Evolutionary conservation across 2,797 vertebrate species (phyloP), one percentile per base, ranked within the genome.

Genomic region (Paedocypris micromegethes): DNA sequence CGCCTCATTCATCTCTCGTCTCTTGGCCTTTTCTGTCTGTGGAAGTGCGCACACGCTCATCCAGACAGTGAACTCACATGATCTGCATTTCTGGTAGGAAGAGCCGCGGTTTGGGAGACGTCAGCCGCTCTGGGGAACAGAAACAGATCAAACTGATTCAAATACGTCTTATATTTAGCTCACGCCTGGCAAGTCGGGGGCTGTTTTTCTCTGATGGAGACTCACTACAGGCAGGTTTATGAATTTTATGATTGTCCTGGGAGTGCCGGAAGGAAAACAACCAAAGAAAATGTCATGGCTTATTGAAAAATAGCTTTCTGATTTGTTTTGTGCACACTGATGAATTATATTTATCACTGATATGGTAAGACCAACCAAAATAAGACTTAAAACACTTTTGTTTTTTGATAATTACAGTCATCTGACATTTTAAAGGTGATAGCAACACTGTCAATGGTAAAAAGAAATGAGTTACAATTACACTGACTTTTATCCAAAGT

Each of bases 161-260:
- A 56, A 74, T 73, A 53, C 4, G 55, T 56, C 57, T 71, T 79
- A 75, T 78, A 75, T 73, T 75, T 78, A 70, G 50, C 60, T 62
- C 48, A 72, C 66, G 39, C 49, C 54, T 64, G 58, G 41, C 72
- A 64, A 6, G 9, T 44, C 9, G 68, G 64, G 23, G 62, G 55
- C 46, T 66, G 54, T 38, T 39, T 51, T 58, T 42, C 44, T 69
- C 53, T 66, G 47, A 63, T 9, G 46, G 52, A 38, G 61, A 48
- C 42, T 37, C 55, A 58, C 61, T 58, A 66, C n/a, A 72, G 57
- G 58, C 44, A 52, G 57, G 9, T 53, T 6, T 0, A 60, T 45
- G 38, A 60, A 42, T 63, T 52, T 66, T 62, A 64, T 74, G 43
- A 73, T 63, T 69, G 39, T 55, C 46, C 55, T 43, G 37, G 1